These are phyloP conservation scores for Microctonus hyperodae DNA, from an alignment of 2,888 invertebrate species.

Conservation along the genomic window DNA sequence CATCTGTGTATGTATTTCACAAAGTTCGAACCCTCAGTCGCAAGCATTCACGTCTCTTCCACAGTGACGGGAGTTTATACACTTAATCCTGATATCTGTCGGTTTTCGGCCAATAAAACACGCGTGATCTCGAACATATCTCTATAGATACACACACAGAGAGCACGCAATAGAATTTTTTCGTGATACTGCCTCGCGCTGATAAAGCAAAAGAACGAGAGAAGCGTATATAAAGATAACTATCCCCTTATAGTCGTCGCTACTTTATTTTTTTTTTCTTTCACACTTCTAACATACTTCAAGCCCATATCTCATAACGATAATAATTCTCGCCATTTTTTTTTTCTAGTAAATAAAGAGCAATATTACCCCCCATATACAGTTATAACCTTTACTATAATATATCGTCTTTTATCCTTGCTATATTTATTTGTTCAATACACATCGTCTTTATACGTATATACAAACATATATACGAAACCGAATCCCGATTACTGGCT, in stretches of 20 bases:
- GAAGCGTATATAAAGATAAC: constrained; percentile 53
- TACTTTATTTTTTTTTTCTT: not conserved
- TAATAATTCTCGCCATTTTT: not conserved
- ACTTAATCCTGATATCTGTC: constrained; percentile 67
- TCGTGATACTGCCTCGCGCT: constrained; percentile 50
- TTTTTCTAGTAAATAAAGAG: not conserved
- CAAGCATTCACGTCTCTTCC: constrained; percentile 28
- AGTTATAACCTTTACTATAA: not conserved
- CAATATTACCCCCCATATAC: not conserved
- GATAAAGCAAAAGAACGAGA: constrained; percentile 54
- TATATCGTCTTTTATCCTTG: not conserved
- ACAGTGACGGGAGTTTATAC: constrained; percentile 43
- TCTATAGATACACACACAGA: constrained; percentile 40
- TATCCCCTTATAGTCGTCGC: constrained; percentile 44
- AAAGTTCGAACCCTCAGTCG: not conserved
- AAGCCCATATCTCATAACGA: constrained; percentile 9
- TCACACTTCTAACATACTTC: not conserved
- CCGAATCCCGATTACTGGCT: constrained; percentile 51
- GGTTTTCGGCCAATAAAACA: constrained; percentile 72
- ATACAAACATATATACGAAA: constrained; percentile 34
- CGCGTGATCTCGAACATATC: constrained; percentile 50
- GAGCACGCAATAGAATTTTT: constrained; percentile 26
- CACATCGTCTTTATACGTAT: not conserved
- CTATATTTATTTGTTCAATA: not conserved
- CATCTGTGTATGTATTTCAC: not conserved